Conservation (phyloP, 2,888 invertebrate genomes). For the Apoderus coryli region DNA sequence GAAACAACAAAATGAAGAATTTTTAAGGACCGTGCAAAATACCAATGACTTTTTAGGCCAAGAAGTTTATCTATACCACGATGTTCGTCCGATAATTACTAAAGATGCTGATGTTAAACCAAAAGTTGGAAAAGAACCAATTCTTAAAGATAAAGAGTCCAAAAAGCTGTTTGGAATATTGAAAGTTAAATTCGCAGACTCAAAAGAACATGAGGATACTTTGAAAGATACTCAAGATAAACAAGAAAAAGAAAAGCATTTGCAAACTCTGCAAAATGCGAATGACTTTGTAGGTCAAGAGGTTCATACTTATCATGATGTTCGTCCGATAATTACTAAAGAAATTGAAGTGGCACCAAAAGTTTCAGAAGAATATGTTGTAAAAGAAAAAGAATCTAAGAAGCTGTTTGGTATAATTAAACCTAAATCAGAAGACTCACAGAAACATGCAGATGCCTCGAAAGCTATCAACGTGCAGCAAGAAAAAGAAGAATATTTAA, state of each 20-base stretch:
- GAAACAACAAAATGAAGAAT: constrained; percentile 10
- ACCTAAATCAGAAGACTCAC: too few species aligned
- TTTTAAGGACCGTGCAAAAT: constrained; percentile 16
- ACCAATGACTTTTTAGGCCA: constrained; percentile 18
- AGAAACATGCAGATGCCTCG: too few species aligned
- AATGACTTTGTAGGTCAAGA: too few species aligned
- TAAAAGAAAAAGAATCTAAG: too few species aligned
- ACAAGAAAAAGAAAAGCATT: too few species aligned
- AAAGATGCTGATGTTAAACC: constrained; percentile 8
- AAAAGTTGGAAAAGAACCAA: constrained; percentile 6
- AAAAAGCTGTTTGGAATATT: constrained; percentile 13
- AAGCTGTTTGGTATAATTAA: too few species aligned
- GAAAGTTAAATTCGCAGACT: constrained; percentile 8
- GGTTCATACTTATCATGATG: constrained; percentile 19
- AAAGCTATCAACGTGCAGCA: too few species aligned
- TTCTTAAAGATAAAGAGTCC: constrained; percentile 7
- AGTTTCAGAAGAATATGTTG: too few species aligned
- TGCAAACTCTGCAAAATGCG: too few species aligned
- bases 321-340: constrained; percentile 14
- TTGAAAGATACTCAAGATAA: too few species aligned
- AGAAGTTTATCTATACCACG: constrained; percentile 18
- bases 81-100: constrained; percentile 14
- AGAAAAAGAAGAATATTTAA: constrained; percentile 11
- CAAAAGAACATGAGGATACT: constrained; percentile 6
- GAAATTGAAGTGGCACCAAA: too few species aligned